These are phyloP conservation scores for Hartigia nigra DNA, from an alignment of 2,888 invertebrate genomes.

Conservation along the genomic window DNA sequence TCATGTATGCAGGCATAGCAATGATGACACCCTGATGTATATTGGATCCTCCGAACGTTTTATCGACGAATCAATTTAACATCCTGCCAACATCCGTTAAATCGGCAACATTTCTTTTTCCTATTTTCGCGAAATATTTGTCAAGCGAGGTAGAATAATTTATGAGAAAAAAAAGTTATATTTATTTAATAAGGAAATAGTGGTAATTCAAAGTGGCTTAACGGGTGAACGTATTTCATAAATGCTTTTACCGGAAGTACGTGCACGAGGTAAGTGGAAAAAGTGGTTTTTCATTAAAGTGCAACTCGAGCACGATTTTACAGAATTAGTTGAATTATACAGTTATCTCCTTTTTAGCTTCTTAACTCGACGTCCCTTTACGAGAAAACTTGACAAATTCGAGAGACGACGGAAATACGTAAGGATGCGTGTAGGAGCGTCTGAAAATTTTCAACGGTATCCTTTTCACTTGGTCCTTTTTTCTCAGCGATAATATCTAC, in stretches of 20 bases:
- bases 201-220: not conserved
- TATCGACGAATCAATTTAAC: not conserved
- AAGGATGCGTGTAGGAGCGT: not conserved
- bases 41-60: not conserved
- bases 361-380: not conserved
- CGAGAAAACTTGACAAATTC: not conserved
- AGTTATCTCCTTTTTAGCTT: not conserved
- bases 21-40: not conserved
- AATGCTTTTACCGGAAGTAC: not conserved
- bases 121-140: not conserved
- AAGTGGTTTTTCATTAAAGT: not conserved
- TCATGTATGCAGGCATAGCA: not conserved
- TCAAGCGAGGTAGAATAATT: not conserved
- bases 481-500: not conserved
- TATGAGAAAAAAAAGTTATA: not conserved
- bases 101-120: too few relatives aligned
- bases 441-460: not conserved
- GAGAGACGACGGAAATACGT: not conserved
- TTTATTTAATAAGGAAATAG: not conserved
- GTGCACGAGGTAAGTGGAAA: not conserved
- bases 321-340: not conserved
- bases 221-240: not conserved
- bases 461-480: not conserved
- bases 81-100: too few relatives aligned
- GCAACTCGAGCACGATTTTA: not conserved